These are phyloP conservation scores for Thecophora atra DNA, from an alignment of 2,888 invertebrate species.

Conservation along the genomic window DNA sequence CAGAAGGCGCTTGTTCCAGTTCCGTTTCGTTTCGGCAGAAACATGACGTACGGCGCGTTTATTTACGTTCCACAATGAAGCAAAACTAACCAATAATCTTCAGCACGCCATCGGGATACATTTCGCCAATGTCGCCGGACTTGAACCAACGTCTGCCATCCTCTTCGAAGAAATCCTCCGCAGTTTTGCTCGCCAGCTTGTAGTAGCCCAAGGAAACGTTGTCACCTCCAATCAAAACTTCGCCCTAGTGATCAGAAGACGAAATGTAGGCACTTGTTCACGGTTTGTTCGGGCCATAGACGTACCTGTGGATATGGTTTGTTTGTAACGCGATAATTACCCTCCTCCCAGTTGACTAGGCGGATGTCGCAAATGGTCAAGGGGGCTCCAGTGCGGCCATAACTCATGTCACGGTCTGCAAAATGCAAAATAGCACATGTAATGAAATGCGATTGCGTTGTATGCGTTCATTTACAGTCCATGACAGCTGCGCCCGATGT, in stretches of 20 bases:
- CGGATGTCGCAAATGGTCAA: conserved; percentile 84
- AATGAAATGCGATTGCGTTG: background rate
- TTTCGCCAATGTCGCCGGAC: conserved; percentile 95
- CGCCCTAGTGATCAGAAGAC: conserved; percentile 68
- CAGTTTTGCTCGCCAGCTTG: conserved; percentile 86
- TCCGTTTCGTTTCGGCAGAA: too few relatives aligned
- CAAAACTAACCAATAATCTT: conserved; percentile 87
- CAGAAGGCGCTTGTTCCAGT: too few relatives aligned
- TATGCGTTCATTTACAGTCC: conserved; percentile 70
- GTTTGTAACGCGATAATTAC: conserved; percentile 87
- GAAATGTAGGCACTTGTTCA: background rate
- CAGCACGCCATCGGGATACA: conserved; percentile 92
- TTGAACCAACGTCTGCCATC: conserved; percentile 91
- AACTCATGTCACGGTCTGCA: conserved; percentile 67
- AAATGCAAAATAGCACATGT: background rate
- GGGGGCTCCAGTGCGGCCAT: conserved; percentile 89
- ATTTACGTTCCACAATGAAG: background rate
- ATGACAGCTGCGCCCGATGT: conserved; percentile 91
- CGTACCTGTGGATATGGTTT: conserved; percentile 78
- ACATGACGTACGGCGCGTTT: too few relatives aligned
- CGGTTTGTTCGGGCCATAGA: conserved; percentile 22
- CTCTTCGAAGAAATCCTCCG: conserved; percentile 86
- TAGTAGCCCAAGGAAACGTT: conserved; percentile 95
- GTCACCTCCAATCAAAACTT: conserved; percentile 86
- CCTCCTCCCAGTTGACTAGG: conserved; percentile 94